Evolutionary conservation across 2,113 vertebrate species (phyloP), one percentile per base, ranked within the genome.

Genomic region (Isurus oxyrinchus): DNA sequence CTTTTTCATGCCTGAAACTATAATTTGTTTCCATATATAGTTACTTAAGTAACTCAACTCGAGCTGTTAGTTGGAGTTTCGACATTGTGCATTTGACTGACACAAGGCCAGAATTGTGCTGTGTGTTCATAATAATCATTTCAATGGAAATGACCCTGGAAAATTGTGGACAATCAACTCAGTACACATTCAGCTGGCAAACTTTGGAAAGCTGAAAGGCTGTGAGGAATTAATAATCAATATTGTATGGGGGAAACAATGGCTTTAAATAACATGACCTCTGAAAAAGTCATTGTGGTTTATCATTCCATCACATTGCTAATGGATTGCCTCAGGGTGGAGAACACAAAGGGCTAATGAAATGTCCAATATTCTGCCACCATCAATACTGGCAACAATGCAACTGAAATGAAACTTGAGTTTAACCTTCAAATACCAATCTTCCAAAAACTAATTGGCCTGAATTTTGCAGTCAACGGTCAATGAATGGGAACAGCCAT

Each of bases 341-440:
- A 69, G 11, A 44, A 44, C 14, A 8, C 94, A 95, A 69, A 95
- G 40, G 40, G 8, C 63, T 27, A 27, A 55, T 69, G 94, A 67
- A 69, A 67, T 27, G 6, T 11, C 67, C 94, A 95, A 95, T 95
- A 69, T 95, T 95, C 44, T 69, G 94, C 40, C n/a, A 67, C 93
- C n/a, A 94, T 94, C 93, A 95, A 55, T 90, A 90, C 57, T 90
- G 23, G 11, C 87, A 90, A 49, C n/a, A 86, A n/a, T 66, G 35
- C 16, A 94, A n/a, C 5, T 63, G 7, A 44, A 94, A 40, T 16
- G n/a, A 63, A 66, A 35, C 35, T 94, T 21, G 23, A 3, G 44
- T 25, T 53, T 69, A 95, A 95, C 63, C 63, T 95, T 49, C 61
- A 95, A 90, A 90, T 90, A 57, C 87, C 25, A 55, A 69, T 44